Base-by-base conservation (phyloP, 1,140 invertebrate genomes). In the Pseudobourletiella spinata region DNA sequence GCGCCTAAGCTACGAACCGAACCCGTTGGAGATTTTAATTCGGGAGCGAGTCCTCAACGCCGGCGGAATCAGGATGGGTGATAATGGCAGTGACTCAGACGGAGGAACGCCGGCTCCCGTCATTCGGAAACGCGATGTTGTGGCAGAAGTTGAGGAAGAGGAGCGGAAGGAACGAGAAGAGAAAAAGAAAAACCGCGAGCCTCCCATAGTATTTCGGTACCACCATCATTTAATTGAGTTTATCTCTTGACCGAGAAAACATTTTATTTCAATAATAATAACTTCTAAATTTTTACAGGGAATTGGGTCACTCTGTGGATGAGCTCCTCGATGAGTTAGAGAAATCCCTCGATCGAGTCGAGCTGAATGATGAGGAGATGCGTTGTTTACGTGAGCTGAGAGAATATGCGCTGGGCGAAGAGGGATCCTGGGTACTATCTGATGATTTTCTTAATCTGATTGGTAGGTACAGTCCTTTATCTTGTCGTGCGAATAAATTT, bases 361-460 rank as follows among this genome's bases (percentile, higher is more conserved):
- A 70, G 26, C 39, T 70, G 51, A 70, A 70, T 57, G 69, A 72
- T 18, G 72, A 76, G 59, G 73, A 76, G 57, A 67, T 69, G 59
- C 61, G 68, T 14, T 70, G 68, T 51, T 44, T 70, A 25, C 59
- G 48, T 30, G 90, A 95, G 78, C 76, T 95, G 59, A 81, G 86
- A 70, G 87, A 90, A 72, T 95, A 93, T 75, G 83, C 92, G 70
- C 76, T 92, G 58, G 86, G 87, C 62, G 87, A 90, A 67, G 88
- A 91, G 70, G 39, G 52, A 32, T 35, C 28, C 8, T 55, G 52
- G 52, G 89, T 89, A 44, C 78, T 95, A 11, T 88, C 90, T 1
- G 89, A 92, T 67, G 85, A 88, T 64, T 94, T 94, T 73, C 79
- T 93, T 24, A 79, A 81, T 59, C 88, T 93, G 71, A 82, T 93